A percentile compares a stretch with the other conserved stretches of the same genome.
Evolutionary conservation across 2,888 invertebrate species (phyloP).

Genomic region (Opisthograptis luteolata): DNA sequence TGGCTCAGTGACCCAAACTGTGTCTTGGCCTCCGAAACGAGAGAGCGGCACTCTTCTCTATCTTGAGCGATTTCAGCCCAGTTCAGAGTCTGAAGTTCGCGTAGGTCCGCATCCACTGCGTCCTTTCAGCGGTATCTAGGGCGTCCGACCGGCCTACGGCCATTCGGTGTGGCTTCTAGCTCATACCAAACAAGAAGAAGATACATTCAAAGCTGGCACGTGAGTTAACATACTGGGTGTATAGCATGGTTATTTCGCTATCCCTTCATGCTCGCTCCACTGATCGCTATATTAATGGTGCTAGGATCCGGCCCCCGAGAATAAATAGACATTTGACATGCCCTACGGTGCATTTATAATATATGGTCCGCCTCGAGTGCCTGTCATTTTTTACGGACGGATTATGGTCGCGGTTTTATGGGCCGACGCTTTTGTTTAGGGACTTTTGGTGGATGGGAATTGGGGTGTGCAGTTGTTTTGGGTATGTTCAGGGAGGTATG

Average conservation of each 20-base stretch:
- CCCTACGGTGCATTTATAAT: conserved; percentile 76
- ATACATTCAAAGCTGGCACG: background rate
- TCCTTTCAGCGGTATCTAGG: too few relatives aligned
- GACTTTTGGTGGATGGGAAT: background rate
- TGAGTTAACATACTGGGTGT: conserved; percentile 5
- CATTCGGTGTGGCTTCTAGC: too few relatives aligned
- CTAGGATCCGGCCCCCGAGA: conserved; percentile 61
- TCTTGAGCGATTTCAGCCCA: too few relatives aligned
- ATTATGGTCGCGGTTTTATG: conserved; percentile 15
- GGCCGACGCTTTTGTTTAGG: conserved; percentile 15
- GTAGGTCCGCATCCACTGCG: too few relatives aligned
- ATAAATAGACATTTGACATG: conserved; percentile 76
- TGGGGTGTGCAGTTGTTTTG: background rate
- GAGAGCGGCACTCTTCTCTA: too few relatives aligned
- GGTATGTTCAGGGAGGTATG: background rate
- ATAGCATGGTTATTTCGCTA: background rate
- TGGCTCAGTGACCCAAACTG: too few relatives aligned
- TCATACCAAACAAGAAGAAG: too few relatives aligned
- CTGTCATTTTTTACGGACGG: conserved; percentile 56
- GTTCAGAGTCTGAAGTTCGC: too few relatives aligned
- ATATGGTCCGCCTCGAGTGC: conserved; percentile 66
- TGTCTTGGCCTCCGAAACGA: too few relatives aligned
- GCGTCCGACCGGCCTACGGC: too few relatives aligned
- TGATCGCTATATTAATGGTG: conserved; percentile 78
- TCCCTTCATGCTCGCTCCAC: conserved; percentile 51